phyloP scores from a whole-genome alignment of 2,113 vertebrate species.

The Diphyllodes magnificus region DNA sequence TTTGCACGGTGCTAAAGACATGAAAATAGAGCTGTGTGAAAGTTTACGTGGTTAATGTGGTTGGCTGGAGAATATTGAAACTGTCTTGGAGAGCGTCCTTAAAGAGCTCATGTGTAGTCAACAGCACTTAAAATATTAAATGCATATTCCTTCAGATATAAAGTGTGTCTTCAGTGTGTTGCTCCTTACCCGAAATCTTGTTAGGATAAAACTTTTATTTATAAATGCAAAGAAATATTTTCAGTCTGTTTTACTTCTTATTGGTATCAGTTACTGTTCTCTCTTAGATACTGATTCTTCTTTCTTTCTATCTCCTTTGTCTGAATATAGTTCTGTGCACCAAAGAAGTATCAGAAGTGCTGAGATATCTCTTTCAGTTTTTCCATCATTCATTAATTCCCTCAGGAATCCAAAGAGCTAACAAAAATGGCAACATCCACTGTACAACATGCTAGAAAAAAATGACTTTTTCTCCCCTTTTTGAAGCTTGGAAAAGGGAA shows the following conservation, averaged over 20 bases:
- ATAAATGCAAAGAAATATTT: background rate
- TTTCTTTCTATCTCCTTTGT: background rate
- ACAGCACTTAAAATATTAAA: background rate
- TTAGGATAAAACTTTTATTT: background rate
- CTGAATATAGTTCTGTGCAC: background rate
- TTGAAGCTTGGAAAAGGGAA: background rate
- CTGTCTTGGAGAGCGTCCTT: background rate
- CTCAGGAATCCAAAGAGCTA: background rate
- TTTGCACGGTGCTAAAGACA: background rate
- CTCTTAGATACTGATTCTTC: background rate
- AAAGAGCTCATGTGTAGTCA: background rate
- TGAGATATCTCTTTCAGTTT: background rate
- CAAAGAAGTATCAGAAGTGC: background rate
- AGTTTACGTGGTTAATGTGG: background rate
- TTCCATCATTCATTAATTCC: background rate
- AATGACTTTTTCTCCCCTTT: rapidly evolving
- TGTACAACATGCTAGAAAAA: background rate
- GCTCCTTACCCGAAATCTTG: background rate
- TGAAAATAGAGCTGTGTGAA: background rate
- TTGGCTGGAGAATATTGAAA: background rate
- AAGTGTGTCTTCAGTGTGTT: background rate
- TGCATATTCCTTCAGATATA: background rate
- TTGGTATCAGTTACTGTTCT: background rate
- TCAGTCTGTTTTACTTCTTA: background rate
- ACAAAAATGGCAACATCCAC: background rate